These are phyloP conservation scores for Clostera curtula DNA, from an alignment of 2,888 invertebrate genomes.

Conservation along the genomic window DNA sequence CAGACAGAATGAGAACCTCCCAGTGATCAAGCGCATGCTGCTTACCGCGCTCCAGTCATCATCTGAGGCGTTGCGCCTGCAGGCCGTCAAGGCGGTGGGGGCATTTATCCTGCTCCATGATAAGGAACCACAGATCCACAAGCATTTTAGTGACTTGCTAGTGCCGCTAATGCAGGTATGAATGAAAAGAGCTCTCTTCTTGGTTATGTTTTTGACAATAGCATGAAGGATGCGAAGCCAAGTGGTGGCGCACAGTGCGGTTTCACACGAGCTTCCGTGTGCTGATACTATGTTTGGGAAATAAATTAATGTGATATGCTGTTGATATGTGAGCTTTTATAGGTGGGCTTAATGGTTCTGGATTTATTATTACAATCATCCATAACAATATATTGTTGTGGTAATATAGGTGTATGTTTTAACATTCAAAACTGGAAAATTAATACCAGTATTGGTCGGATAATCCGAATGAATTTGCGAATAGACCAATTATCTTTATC, in stretches of 20 bases:
- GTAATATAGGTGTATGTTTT: background rate
- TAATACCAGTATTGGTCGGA: too few species aligned
- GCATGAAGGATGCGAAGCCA: too few species aligned
- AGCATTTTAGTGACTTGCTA: conserved; percentile 90
- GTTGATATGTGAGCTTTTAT: too few species aligned
- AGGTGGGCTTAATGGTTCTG: background rate
- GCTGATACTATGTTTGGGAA: too few species aligned
- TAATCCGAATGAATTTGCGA: too few species aligned
- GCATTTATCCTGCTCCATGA: conserved; percentile 95
- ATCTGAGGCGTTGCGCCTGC: conserved; percentile 83
- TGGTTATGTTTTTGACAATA: too few species aligned
- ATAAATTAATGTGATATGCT: too few species aligned
- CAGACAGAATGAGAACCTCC: conserved; percentile 92
- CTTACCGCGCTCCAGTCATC: conserved; percentile 85
- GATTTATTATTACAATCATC: too few species aligned
- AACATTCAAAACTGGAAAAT: background rate
- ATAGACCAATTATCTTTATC: too few species aligned
- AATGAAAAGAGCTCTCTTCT: too few species aligned
- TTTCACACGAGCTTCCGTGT: too few species aligned
- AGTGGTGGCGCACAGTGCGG: too few species aligned
- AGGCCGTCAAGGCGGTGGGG: conserved; percentile 88
- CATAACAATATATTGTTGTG: background rate
- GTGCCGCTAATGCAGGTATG: conserved; percentile 83
- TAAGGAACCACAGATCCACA: conserved; percentile 92
- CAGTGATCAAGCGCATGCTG: conserved; percentile 96